These are phyloP conservation scores for Pheucticus melanocephalus DNA, from an alignment of 2,113 vertebrate genomes.

Conservation along the genomic window DNA sequence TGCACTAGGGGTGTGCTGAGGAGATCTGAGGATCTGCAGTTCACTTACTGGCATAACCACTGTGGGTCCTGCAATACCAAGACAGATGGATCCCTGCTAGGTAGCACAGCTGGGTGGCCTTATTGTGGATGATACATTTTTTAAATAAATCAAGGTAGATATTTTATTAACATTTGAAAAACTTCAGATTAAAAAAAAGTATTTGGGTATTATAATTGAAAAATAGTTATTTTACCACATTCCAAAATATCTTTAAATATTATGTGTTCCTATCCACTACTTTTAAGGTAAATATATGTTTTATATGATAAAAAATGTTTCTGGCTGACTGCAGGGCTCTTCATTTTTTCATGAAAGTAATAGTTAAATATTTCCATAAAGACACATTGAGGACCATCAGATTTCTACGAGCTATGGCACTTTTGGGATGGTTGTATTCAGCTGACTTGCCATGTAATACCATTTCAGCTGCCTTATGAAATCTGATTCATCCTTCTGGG, in stretches of 20 bases:
- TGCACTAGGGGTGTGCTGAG: background rate
- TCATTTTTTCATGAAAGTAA: background rate
- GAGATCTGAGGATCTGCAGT: background rate
- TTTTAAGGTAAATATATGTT: background rate
- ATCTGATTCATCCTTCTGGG: background rate
- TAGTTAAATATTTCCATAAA: conserved; percentile 8
- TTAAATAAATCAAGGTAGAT: background rate
- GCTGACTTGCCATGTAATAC: background rate
- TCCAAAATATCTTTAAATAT: background rate
- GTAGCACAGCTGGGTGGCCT: background rate
- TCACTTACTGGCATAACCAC: background rate
- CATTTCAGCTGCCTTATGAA: background rate
- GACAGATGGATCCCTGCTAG: background rate
- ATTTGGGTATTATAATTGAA: background rate
- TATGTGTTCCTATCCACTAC: background rate
- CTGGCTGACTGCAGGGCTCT: background rate
- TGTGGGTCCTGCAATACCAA: background rate
- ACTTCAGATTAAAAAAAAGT: background rate
- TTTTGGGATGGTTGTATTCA: background rate
- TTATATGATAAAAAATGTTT: background rate
- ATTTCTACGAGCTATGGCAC: background rate
- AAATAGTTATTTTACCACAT: background rate
- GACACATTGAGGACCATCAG: background rate
- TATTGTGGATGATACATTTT: background rate
- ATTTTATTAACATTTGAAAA: background rate